Base-by-base conservation (phyloP, 2,888 invertebrate genomes). In the Andrena marginata region DNA sequence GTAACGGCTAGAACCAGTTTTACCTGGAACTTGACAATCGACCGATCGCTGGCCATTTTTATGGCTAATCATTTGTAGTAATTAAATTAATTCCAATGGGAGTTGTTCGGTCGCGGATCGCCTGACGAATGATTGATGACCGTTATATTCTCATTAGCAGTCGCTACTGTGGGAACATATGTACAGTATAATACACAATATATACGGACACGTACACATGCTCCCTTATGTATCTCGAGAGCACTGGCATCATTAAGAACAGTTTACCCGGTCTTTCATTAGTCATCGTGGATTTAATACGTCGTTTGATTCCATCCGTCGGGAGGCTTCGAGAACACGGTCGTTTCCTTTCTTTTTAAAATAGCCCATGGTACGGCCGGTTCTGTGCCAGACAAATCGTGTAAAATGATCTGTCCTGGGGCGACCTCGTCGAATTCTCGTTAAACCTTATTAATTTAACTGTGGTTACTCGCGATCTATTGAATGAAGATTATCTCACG, bases 91-190 rank as follows among this genome's bases (percentile, higher is more conserved):
- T 88, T 88, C 87, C 77, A 29, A 16, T 70, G 86, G 77, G 82
- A 83, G 76, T 85, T 80, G 80, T 80, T 72, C 74, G 68, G 64
- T 64, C 80, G 68, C 16, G 49, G 82, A 89, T 88, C 87, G 87
- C 86, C 77, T 70, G 87, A 88, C 87, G 84, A 87, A 87, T 89
- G 89, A 89, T 89, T 89, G 86, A 89, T 89, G 89, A 89, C 85
- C 82, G 78, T 85, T 87, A 80, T 79, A 79, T 85, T 85, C 89
- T 88, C 88, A 89, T 89, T 89, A 88, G 80, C 77, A 76, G 73
- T 77, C 77, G 89, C 89, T 89, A 89, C 89, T 84, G 89, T 85
- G 89, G 87, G 86, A 87, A 89, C 80, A 81, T 75, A 84, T 84
- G 78, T 74, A 69, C 73, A 56, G 69, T 82, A 74, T 82, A 82